phyloP scores from a whole-genome alignment of 2,113 vertebrate species.

The Theristicus caerulescens region DNA sequence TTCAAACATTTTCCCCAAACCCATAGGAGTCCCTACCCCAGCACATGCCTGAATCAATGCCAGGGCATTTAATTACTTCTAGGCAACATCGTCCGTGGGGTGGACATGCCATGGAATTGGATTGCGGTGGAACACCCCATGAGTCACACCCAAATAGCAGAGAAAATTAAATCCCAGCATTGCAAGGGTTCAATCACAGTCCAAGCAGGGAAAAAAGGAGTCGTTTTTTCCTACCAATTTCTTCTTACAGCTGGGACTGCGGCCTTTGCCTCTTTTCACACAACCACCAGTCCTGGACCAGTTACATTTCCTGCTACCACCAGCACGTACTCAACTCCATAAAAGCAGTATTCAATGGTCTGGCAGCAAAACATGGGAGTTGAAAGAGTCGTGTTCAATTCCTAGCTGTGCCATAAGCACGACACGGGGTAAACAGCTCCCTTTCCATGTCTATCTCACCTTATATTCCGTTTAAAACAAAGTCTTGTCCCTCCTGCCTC shows the following conservation, averaged over 20 bases:
- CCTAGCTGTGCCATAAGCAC: neutral
- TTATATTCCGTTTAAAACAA: neutral
- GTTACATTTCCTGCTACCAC: neutral
- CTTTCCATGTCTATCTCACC: neutral
- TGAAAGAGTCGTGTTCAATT: neutral
- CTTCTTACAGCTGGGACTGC: neutral
- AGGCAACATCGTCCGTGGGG: neutral
- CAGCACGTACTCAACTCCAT: fast-evolving
- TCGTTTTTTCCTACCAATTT: neutral
- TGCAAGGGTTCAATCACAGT: neutral
- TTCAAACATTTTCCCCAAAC: conserved; percentile 25
- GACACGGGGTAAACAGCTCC: neutral
- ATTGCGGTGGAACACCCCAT: neutral
- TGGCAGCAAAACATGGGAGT: neutral
- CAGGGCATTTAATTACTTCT: conserved; percentile 34
- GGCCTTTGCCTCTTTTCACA: neutral
- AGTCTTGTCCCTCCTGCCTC: neutral
- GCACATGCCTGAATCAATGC: conserved; percentile 6
- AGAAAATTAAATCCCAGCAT: conserved; percentile 20
- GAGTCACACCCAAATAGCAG: conserved; percentile 14
- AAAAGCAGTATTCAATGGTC: neutral
- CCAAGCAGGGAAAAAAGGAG: neutral
- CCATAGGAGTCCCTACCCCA: neutral
- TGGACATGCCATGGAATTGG: neutral
- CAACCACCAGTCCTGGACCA: neutral